phyloP scores from a whole-genome alignment of 2,797 vertebrate genomes.

The Pteropus rufus region DNA sequence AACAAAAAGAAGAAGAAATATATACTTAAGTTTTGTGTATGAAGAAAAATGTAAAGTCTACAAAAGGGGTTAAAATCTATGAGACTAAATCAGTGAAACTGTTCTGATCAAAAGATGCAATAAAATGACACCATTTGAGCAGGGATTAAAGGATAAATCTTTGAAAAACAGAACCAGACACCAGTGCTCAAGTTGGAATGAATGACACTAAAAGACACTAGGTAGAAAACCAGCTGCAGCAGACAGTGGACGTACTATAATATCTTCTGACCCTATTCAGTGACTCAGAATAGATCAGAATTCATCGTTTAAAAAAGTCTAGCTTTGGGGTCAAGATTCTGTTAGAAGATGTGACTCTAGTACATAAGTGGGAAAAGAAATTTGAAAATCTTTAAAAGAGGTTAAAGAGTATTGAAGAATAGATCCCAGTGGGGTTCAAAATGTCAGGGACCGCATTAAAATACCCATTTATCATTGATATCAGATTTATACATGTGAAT shows the following conservation, averaged over 20 bases:
- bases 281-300: not conserved
- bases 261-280: not conserved
- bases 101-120: not conserved
- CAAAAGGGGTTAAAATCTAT: not conserved
- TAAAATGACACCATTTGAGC: not conserved
- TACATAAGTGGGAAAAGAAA: not conserved
- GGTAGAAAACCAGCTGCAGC: not conserved
- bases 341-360: not conserved
- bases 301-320: not conserved
- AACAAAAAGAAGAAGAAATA: not conserved
- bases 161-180: not conserved
- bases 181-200: not conserved
- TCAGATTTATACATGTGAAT: not conserved
- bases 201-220: not conserved
- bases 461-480: not conserved
- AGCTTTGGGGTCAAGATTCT: not conserved
- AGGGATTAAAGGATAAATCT: not conserved
- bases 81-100: not conserved
- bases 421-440: not conserved
- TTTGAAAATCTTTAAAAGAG: not conserved
- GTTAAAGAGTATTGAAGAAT: not conserved
- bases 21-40: not conserved
- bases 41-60: not conserved
- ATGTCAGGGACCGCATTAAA: not conserved
- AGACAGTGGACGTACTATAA: not conserved